Base-by-base conservation (phyloP, 1,140 invertebrate species). In the Delia radicum region DNA sequence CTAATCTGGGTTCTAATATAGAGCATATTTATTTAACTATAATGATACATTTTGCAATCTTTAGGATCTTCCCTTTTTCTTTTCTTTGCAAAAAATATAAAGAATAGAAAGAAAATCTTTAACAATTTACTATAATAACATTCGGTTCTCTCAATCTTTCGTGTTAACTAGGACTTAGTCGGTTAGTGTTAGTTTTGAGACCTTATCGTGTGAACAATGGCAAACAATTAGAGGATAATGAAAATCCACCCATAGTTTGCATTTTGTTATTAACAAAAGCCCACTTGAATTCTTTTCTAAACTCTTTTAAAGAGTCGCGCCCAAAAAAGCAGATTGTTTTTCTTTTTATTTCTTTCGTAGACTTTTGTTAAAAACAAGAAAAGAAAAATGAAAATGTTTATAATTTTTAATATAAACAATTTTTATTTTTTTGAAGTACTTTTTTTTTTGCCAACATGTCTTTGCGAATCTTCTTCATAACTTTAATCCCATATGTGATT, bases 221-320 rank as follows among this genome's bases (percentile, higher is more conserved):
- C 24, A 73, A 69, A 69, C 72, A 73, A 73, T 73, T 73, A 73
- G 72, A 61, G 72, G 72, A 73, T 73, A 73, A 73, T 73, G 72
- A 31, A 73, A 73, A 73, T 73, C 72, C 42, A 18, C 28, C 37
- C 72, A 55, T 48, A 37, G 37, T 24, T 61, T 48, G 12, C 2
- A 55, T 21, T 21, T 21, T 2, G 72, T 26, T 18, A 42, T 10
- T 28, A 37, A 73, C 72, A 73, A 72, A 72, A 24, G 42, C 13
- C 72, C 65, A 69, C 65, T 69, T 69, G 65, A 69, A 31, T 33
- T 69, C 31, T 33, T n/a, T 15, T 4, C 29, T 69, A 69, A 33
- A 69, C 65, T 69, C 29, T 69, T 65, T 69, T 37, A 69, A 69
- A 69, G 65, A 69, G 65, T 69, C 65, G 65, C 65, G 65, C 65